A percentile compares a stretch with the other conserved stretches of the same genome.
These are phyloP conservation scores for Cyclura pinguis DNA, from an alignment of 2,797 vertebrate genomes.

Conservation along the genomic window DNA sequence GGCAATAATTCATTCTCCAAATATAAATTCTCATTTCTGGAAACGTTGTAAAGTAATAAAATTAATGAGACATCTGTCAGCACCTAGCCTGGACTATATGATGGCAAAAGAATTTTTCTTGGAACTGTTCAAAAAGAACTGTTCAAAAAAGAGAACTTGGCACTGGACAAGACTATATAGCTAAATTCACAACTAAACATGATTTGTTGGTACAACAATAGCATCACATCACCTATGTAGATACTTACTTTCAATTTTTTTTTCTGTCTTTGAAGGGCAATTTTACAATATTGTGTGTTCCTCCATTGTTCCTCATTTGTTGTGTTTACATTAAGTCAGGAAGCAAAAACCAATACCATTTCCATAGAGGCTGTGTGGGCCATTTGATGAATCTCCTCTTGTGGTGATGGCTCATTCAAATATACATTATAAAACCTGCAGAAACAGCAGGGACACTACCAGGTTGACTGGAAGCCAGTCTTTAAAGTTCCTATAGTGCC, in stretches of 20 bases:
- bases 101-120: background rate
- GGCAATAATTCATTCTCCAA: constrained; percentile 3
- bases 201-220: background rate
- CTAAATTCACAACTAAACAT: constrained; percentile 2
- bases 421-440: background rate
- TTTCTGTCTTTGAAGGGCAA: background rate
- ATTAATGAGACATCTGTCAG: constrained; percentile 19
- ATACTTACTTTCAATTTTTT: background rate
- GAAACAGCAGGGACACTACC: no score
- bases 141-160: no score
- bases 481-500: no score
- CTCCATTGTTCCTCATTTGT: background rate
- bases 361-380: background rate
- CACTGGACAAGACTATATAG: background rate
- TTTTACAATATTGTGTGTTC: background rate
- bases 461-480: no score
- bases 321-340: background rate
- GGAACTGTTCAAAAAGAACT: background rate
- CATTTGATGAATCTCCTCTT: background rate
- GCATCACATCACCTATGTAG: background rate
- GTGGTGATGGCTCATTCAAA: background rate
- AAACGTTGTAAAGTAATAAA: constrained; percentile 7
- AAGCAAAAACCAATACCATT: background rate
- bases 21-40: background rate
- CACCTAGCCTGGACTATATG: background rate